Evolutionary conservation across 2,888 invertebrate species (phyloP), one percentile per base, ranked within the genome.

Genomic region (Gastracanthus pulcherrimus): DNA sequence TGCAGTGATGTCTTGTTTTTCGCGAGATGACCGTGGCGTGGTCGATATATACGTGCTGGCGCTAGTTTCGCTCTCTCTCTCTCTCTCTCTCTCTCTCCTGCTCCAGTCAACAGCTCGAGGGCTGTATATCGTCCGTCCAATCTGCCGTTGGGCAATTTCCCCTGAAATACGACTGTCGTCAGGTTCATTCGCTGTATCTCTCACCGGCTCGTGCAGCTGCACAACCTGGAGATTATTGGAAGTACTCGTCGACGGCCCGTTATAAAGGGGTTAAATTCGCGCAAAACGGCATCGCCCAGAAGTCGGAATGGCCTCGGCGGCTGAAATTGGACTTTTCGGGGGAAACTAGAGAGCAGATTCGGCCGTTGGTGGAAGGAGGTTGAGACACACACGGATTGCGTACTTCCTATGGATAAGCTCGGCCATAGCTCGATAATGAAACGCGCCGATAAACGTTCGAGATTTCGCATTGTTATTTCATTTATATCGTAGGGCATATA

Each of bases 71-170:
- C 66, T 36, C n/a, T n/a, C n/a, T n/a, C n/a, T n/a, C n/a, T n/a
- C n/a, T n/a, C n/a, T n/a, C 58, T 48, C 60, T 45, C 9, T 64
- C 38, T 38, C 36, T 2, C 19, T n/a, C 3, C 16, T 29, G 41
- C 45, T 16, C 9, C 66, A 26, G 48, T 55, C 23, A n/a, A n/a
- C n/a, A n/a, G n/a, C n/a, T 62, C 45, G 58, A 38, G 58, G 58
- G 78, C 79, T 90, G 89, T 91, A 91, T 91, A 91, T 91, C 91
- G 90, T 90, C 89, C 88, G 87, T 88, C 91, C 91, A 91, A 91
- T 91, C 90, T 91, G 89, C 88, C 85, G 89, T 84, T 85, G 87
- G 89, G 91, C 90, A 91, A 91, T 91, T 91, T 88, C 87, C 79
- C 88, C 89, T 91, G 90, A 91, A 90, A 90, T 91, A 91, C 91